Evolutionary conservation across 30 jellyfish, hydroid and myxozoan species (phyloP).

Genomic region (Pelagia noctiluca): DNA sequence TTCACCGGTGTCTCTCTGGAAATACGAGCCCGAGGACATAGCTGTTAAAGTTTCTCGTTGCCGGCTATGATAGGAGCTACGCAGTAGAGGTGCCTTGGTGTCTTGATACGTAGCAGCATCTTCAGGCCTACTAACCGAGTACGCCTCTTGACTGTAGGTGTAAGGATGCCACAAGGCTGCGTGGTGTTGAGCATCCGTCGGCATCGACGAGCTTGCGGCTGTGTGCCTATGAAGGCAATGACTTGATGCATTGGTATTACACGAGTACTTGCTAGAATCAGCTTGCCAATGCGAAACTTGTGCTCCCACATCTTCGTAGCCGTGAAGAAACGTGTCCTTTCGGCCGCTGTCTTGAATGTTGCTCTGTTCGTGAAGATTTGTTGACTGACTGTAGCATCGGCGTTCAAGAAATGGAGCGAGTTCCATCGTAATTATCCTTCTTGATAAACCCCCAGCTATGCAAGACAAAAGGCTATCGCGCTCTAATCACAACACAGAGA

Average conservation of each 20-base stretch:
- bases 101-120: slow-evolving; percentile 37
- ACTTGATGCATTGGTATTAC: slow-evolving; percentile 29
- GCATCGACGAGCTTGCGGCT: slow-evolving; percentile 7
- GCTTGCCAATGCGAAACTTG: slow-evolving; percentile 62
- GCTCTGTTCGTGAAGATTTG: slow-evolving; percentile 37
- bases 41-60: background rate
- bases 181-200: slow-evolving; percentile 27
- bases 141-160: slow-evolving; percentile 56
- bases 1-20: slow-evolving; percentile 19
- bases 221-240: slow-evolving; percentile 61
- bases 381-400: slow-evolving; percentile 50
- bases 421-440: slow-evolving; percentile 20
- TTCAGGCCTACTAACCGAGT: slow-evolving; percentile 27
- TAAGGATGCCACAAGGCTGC: slow-evolving; percentile 59
- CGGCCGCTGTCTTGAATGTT: slow-evolving; percentile 1
- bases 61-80: too few species aligned
- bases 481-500: too few species aligned
- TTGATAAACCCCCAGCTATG: too few species aligned
- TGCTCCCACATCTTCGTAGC: slow-evolving; percentile 25
- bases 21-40: slow-evolving; percentile 1
- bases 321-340: slow-evolving; percentile 21
- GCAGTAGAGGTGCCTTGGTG: slow-evolving; percentile 5
- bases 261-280: slow-evolving; percentile 30
- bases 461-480: too few species aligned
- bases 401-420: slow-evolving; percentile 52